phyloP scores from a whole-genome alignment of 2,888 invertebrate genomes.

The Caenorhabditis sp. region DNA sequence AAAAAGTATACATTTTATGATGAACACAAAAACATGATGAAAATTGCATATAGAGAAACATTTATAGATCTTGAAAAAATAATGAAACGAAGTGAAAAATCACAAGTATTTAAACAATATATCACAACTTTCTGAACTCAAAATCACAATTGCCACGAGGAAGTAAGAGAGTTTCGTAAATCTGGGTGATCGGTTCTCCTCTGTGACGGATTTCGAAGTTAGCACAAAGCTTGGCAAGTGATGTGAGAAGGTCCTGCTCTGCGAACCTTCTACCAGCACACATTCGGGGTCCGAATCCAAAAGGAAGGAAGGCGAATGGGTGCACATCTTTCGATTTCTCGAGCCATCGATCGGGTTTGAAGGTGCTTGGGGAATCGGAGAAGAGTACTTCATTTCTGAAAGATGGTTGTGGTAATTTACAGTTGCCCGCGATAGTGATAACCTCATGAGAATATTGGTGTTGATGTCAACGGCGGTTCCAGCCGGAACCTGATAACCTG shows the following conservation, averaged over 20 bases:
- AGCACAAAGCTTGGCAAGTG: conserved; percentile 84
- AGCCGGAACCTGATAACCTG: conserved; percentile 89
- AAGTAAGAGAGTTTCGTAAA: conserved; percentile 85
- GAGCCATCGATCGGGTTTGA: conserved; percentile 89
- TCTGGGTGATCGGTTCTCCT: conserved; percentile 83
- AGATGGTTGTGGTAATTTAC: not conserved
- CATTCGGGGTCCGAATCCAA: conserved; percentile 86
- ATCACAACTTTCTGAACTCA: conserved; percentile 65
- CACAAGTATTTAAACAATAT: too few species aligned
- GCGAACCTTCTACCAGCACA: conserved; percentile 86
- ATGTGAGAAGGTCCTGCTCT: conserved; percentile 86
- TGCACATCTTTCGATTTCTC: conserved; percentile 81
- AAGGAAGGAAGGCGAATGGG: conserved; percentile 85
- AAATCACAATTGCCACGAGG: conserved; percentile 83
- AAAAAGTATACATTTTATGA: not conserved
- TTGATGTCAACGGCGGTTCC: conserved; percentile 84
- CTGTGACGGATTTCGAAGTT: conserved; percentile 84
- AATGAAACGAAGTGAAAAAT: too few species aligned
- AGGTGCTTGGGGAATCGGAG: conserved; percentile 50
- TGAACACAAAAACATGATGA: not conserved
- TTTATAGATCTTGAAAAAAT: too few species aligned
- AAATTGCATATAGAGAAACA: too few species aligned
- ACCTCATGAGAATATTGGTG: conserved; percentile 75
- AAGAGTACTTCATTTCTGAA: conserved; percentile 45
- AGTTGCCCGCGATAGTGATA: not conserved